A percentile compares a stretch with the other conserved stretches of the same genome.
These are phyloP conservation scores for Ctenochaetus hawaiiensis DNA, from an alignment of 2,797 vertebrate genomes.

Conservation along the genomic window DNA sequence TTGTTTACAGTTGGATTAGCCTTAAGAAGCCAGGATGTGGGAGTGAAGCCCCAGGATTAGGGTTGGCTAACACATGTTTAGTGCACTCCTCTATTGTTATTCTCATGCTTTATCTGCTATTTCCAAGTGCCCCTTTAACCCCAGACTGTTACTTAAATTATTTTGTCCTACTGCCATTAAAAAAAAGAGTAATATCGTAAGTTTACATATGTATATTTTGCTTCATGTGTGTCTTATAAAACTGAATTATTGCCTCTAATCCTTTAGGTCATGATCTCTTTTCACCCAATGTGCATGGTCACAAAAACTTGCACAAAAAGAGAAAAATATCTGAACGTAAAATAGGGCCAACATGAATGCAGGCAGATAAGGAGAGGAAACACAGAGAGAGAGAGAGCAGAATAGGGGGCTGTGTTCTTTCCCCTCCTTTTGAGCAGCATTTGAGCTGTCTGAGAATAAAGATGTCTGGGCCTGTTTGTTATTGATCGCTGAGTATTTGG, in stretches of 20 bases:
- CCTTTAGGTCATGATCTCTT: conserved; percentile 31
- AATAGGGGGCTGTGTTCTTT: conserved; percentile 56
- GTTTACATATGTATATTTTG: conserved; percentile 2
- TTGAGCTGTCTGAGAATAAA: conserved; percentile 73
- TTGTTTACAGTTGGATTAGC: conserved; percentile 67
- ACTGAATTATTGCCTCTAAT: conserved; percentile 28
- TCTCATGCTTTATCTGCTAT: conserved; percentile 52
- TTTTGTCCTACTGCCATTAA: conserved; percentile 12
- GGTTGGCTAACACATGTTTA: conserved; percentile 55
- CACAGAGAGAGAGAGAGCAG: conserved; percentile 58
- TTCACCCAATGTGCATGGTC: conserved; percentile 23
- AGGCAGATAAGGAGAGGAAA: conserved; percentile 67
- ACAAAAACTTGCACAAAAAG: conserved; percentile 14
- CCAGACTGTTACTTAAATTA: conserved; percentile 11
- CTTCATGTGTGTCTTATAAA: conserved; percentile 21
- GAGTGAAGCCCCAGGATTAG: conserved; percentile 62
- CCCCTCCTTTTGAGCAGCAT: conserved; percentile 58
- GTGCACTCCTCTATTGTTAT: conserved; percentile 48
- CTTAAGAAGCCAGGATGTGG: conserved; percentile 51
- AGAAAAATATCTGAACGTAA: conserved; percentile 28
- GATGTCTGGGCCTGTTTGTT: conserved; percentile 75
- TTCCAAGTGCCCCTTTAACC: conserved; percentile 50
- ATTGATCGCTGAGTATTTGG: conserved; percentile 75
- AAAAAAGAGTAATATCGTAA: neutral
- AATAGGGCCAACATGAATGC: conserved; percentile 56